Base-by-base conservation (phyloP, 2,113 vertebrate genomes). In the Psilopogon haemacephalus region DNA sequence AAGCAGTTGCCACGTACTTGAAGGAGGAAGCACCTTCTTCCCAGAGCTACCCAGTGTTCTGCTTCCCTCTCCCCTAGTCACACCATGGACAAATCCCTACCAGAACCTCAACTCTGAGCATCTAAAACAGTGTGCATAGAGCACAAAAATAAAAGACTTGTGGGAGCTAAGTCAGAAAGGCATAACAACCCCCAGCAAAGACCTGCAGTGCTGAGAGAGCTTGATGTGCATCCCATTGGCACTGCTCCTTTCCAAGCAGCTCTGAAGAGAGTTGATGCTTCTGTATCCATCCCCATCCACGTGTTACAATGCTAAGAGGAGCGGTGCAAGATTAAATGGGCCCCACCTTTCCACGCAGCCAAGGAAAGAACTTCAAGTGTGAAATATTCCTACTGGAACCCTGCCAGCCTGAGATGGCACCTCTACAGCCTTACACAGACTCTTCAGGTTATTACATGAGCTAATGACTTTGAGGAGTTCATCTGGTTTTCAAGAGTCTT, bases 391-490 rank as follows among this genome's bases (percentile, higher is more conserved):
- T 96, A 14, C 38, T 94, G 94, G 90, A 97, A 93, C 91, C 93
- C 94, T 95, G 92, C 96, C 95, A 89, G 94, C 96, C 92, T 88
- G 95, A 97, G 86, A 95, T 69, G 94, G 86, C 96, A 97, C 97
- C 95, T 97, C 94, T 59, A 97, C 97, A 97, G 97, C 97, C 97
- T 98, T 98, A 98, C 62, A 10, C 95, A 92, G 97, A 97, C 95
- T 97, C 97, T 97, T 96, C 97, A 97, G 97, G 96, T 97, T 95
- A 97, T 94, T 95, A 96, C 95, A 95, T 38, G 32, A 95, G 95
- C 54, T 95, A 94, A 95, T 93, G 92, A 89, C 92, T 95, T 95
- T 15, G 73, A 92, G 95, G 87, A 86, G 91, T 80, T 96, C 88
- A 94, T 69, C 50, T 1, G 0, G 87, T 67, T 86, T 88, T 50